Evolutionary conservation across 2,113 vertebrate genomes (phyloP), one percentile per base, ranked within the genome.

Genomic region (Hippoglossus stenolepis): DNA sequence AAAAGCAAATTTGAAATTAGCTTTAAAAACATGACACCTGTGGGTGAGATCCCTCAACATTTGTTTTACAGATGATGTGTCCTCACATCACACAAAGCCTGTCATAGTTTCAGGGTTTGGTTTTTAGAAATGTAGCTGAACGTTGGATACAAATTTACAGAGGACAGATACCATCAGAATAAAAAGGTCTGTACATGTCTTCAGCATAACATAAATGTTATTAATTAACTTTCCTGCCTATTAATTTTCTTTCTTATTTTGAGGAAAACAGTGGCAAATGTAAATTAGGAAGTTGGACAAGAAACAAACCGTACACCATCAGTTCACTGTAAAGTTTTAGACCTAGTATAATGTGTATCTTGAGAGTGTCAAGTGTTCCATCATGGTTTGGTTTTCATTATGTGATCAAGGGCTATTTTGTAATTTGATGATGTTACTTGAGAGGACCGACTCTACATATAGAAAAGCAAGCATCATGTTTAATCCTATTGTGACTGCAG

Each of bases 381-480:
- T 13, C 2, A 47, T 73, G 21, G 20, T 69, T 70, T 74, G 17
- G 12, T 31, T 71, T 75, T 62, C 9, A 45, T 56, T 13, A 65
- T 57, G 18, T 68, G 15, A 72, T 64, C n/a, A 26, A 3, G 14
- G 2, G 24, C 57, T 51, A 56, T 79, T 53, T 73, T 73, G 3
- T 53, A 10, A 45, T 13, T 12, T 38, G 10, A 18, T 26, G 10
- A 53, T 5, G 35, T 23, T 56, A 4, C 17, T 18, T 17, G 17
- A 18, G 18, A 51, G 3, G 49, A 51, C 1, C 60, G 18, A 31
- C 2, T 56, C 13, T 62, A 23, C 26, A 28, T 62, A 65, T 47
- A 31, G 6, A 31, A 31, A 7, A 31, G 51, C 20, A 53, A 47
- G 45, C 15, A 47, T 15, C 15, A 47, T 51, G 47, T 7, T 18